Evolutionary conservation across 64 coral and sea anemone species (phyloP).

Genomic region (Acropora yongei): DNA sequence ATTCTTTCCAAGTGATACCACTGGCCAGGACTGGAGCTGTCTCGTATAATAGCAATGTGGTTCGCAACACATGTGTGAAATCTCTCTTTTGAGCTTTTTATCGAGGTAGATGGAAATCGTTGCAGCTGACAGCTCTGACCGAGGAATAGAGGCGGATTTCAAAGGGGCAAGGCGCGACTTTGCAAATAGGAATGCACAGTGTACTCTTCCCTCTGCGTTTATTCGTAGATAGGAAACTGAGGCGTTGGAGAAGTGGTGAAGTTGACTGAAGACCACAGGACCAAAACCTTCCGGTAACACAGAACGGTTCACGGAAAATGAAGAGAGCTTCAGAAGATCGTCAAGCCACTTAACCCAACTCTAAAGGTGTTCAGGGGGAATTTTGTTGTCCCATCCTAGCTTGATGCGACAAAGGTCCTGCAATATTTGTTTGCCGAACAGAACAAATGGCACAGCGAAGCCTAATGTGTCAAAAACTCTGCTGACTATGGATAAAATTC

Average conservation of each 20-base stretch:
- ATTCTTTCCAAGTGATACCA: background rate
- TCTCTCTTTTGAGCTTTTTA: background rate
- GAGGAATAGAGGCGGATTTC: background rate
- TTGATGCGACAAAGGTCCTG: background rate
- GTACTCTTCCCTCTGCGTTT: background rate
- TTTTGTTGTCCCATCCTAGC: background rate
- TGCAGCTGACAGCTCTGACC: background rate
- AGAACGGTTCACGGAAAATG: background rate
- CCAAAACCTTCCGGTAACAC: slow-evolving; percentile 4
- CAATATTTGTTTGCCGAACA: too few species aligned
- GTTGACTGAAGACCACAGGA: background rate
- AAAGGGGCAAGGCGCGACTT: background rate
- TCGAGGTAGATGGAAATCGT: background rate
- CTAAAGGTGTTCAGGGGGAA: background rate
- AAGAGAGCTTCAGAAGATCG: background rate
- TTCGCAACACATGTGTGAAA: background rate
- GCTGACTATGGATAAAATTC: background rate
- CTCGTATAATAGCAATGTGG: background rate
- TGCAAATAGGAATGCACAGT: background rate
- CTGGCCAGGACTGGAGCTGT: background rate
- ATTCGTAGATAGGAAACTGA: slow-evolving; percentile 18
- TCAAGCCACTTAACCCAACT: slow-evolving; percentile 11
- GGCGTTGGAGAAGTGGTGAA: slow-evolving; percentile 19
- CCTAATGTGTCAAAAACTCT: background rate
- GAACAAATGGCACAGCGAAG: background rate